Conservation (phyloP, 2,888 invertebrate genomes). For the Keiferia lycopersicella region DNA sequence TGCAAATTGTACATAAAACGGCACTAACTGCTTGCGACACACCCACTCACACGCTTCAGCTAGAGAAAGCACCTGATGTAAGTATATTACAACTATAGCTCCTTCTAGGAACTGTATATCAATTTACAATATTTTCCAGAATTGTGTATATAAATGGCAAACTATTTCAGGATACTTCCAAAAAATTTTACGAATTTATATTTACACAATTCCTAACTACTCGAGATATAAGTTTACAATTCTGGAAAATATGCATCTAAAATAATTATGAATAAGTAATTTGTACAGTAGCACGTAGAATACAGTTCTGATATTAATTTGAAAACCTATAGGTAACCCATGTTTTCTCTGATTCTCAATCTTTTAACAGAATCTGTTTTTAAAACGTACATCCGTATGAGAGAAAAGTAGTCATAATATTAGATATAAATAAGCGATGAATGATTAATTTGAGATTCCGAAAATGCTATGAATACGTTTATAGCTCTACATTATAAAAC, state of each 20-base stretch:
- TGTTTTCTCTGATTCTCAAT: too few relatives aligned
- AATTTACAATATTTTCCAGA: neutral
- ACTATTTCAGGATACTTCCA: neutral
- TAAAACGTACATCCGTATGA: neutral
- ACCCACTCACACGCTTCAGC: constrained; percentile 66
- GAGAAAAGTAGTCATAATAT: neutral
- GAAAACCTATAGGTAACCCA: too few relatives aligned
- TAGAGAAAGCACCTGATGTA: constrained; percentile 46
- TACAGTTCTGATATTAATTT: too few relatives aligned
- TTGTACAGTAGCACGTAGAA: neutral
- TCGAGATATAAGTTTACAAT: too few relatives aligned
- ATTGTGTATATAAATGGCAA: neutral
- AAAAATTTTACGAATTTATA: too few relatives aligned
- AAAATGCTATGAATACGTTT: neutral
- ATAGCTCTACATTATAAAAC: constrained; percentile 8
- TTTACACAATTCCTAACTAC: too few relatives aligned
- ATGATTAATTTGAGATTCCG: neutral
- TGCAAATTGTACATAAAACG: constrained; percentile 45
- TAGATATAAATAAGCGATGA: neutral
- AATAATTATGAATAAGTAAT: neutral
- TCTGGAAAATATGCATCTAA: neutral
- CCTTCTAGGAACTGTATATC: constrained; percentile 1
- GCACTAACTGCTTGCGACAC: constrained; percentile 77
- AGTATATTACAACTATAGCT: constrained; percentile 21
- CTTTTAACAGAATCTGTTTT: too few relatives aligned